Evolutionary conservation across 2,113 vertebrate genomes (phyloP).

Genomic region (Bos javanicus): DNA sequence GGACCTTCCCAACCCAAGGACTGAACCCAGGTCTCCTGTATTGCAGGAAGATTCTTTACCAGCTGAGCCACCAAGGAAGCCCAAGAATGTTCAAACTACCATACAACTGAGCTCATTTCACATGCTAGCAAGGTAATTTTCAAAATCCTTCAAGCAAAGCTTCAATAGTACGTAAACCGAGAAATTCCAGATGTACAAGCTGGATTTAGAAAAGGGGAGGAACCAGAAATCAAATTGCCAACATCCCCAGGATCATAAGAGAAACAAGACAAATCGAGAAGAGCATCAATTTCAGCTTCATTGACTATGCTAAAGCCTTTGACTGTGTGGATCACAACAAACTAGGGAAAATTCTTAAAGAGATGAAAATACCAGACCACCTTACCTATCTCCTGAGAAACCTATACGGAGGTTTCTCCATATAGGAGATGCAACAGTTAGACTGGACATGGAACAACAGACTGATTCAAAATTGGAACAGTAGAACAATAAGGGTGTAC

Average conservation of each 20-base stretch:
- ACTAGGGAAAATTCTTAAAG: neutral
- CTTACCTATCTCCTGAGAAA: neutral
- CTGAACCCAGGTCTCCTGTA: neutral
- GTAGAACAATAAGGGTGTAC: neutral
- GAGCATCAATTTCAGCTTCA: neutral
- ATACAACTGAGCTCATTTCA: neutral
- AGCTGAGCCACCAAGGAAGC: neutral
- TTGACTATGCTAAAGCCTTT: neutral
- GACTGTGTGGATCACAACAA: neutral
- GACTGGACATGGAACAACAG: neutral
- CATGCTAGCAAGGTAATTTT: neutral
- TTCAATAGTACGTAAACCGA: accelerated
- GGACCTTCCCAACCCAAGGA: neutral
- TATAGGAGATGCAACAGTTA: neutral
- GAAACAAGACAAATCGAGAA: neutral
- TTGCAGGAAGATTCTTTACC: neutral
- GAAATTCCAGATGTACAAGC: neutral
- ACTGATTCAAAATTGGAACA: neutral
- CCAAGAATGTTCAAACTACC: neutral
- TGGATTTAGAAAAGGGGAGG: neutral
- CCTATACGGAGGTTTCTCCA: neutral
- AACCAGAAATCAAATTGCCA: neutral
- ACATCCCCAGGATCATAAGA: neutral
- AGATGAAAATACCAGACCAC: neutral
- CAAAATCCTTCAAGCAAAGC: neutral